A percentile compares a stretch with the other conserved stretches of the same genome.
Conservation (phyloP, 2,797 vertebrate genomes). For the Eospalax fontanierii region DNA sequence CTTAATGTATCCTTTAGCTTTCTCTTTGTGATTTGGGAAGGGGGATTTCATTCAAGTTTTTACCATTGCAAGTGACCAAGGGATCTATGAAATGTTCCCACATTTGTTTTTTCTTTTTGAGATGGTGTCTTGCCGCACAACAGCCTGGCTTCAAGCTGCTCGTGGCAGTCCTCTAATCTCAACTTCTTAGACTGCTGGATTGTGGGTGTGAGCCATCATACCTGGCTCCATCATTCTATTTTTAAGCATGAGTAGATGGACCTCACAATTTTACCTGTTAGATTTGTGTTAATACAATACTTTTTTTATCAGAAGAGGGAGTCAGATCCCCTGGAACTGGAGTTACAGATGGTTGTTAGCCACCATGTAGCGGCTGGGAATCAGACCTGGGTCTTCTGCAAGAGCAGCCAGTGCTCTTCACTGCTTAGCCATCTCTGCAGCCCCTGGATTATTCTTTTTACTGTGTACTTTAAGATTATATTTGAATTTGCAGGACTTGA, state of each 20-base stretch:
- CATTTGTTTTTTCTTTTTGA: neutral
- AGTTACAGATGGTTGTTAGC: too few species aligned
- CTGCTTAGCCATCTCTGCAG: too few species aligned
- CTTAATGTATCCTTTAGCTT: too few species aligned
- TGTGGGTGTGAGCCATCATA: neutral
- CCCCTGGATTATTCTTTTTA: neutral
- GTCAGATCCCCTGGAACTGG: too few species aligned
- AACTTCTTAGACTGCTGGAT: neutral
- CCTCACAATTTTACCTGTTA: neutral
- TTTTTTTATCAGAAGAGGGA: neutral
- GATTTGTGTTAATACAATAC: constrained; percentile 14
- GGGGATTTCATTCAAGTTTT: constrained; percentile 10
- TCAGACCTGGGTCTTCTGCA: too few species aligned
- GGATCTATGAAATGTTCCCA: neutral
- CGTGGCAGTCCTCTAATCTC: neutral
- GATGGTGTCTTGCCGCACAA: neutral
- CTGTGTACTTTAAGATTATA: neutral
- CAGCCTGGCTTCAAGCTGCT: neutral
- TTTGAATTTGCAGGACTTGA: constrained; percentile 44
- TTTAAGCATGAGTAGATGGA: neutral
- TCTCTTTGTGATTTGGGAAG: neutral
- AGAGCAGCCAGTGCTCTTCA: too few species aligned
- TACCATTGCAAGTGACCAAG: constrained; percentile 22
- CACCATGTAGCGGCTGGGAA: too few species aligned
- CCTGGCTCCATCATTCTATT: neutral